These are phyloP conservation scores for Vulpes ferrilata DNA, from an alignment of 2,113 vertebrate species.

Conservation along the genomic window DNA sequence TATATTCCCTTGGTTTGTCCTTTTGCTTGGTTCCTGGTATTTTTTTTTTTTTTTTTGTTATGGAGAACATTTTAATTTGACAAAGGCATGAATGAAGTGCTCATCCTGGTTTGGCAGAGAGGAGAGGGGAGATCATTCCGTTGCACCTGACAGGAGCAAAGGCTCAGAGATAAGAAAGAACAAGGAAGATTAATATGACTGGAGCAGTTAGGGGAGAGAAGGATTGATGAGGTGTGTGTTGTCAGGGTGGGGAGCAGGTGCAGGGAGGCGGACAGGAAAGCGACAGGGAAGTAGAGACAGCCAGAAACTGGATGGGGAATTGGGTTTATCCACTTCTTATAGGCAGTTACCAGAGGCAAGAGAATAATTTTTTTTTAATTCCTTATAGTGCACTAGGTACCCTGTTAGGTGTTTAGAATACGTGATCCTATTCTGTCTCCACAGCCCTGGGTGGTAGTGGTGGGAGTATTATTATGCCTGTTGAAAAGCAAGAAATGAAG, in stretches of 20 bases:
- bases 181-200: conserved; percentile 82
- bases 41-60: background rate
- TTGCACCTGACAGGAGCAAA: conserved; percentile 66
- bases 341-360: background rate
- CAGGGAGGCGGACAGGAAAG: background rate
- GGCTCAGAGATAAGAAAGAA: conserved; percentile 70
- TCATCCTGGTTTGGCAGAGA: conserved; percentile 10
- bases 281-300: background rate
- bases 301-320: background rate
- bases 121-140: conserved; percentile 34
- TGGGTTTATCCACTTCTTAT: background rate
- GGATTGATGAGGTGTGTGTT: conserved; percentile 74
- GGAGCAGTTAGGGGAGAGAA: conserved; percentile 73
- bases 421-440: background rate
- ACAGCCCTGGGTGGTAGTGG: background rate
- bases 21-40: background rate
- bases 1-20: conserved; percentile 34
- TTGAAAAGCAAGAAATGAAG: background rate
- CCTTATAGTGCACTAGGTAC: background rate
- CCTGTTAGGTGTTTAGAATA: background rate
- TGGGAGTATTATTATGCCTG: background rate
- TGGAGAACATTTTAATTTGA: conserved; percentile 67
- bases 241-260: background rate
- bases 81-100: conserved; percentile 48
- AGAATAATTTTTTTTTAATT: background rate